Evolutionary conservation across 2,888 invertebrate species (phyloP).

Genomic region (Phalera bucephala): DNA sequence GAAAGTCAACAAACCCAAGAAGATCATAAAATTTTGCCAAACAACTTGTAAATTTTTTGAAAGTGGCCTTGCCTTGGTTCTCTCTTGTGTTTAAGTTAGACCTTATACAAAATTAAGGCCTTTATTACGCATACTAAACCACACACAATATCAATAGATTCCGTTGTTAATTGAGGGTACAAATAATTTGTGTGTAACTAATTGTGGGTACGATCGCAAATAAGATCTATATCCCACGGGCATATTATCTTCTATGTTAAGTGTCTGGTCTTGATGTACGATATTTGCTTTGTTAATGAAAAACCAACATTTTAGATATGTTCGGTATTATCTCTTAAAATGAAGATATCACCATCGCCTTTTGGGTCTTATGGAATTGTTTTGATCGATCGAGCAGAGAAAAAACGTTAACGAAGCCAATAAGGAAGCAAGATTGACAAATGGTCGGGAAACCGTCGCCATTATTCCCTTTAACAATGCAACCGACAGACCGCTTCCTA

Average conservation of each 20-base stretch:
- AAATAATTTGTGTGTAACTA: slow-evolving; percentile 1
- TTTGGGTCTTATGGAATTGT: too few relatives aligned
- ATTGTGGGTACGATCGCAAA: neutral
- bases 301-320: neutral
- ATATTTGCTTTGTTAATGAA: neutral
- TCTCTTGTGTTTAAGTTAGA: too few relatives aligned
- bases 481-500: slow-evolving; percentile 6
- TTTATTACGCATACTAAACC: neutral
- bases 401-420: slow-evolving; percentile 4
- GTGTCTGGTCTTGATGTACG: neutral
- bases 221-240: neutral
- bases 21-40: neutral
- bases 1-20: too few relatives aligned
- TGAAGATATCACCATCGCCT: too few relatives aligned
- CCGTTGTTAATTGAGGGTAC: neutral
- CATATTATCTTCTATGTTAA: neutral
- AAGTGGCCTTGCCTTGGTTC: too few relatives aligned
- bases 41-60: neutral
- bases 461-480: slow-evolving; percentile 6
- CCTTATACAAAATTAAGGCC: too few relatives aligned
- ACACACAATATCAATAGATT: neutral
- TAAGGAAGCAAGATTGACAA: slow-evolving; percentile 7
- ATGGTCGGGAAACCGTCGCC: slow-evolving; percentile 1
- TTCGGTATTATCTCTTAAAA: too few relatives aligned
- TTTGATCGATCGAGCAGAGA: slow-evolving; percentile 1